Evolutionary conservation across 2,888 invertebrate genomes (phyloP), one percentile per base, ranked within the genome.

Genomic region (Epinotia bilunana): DNA sequence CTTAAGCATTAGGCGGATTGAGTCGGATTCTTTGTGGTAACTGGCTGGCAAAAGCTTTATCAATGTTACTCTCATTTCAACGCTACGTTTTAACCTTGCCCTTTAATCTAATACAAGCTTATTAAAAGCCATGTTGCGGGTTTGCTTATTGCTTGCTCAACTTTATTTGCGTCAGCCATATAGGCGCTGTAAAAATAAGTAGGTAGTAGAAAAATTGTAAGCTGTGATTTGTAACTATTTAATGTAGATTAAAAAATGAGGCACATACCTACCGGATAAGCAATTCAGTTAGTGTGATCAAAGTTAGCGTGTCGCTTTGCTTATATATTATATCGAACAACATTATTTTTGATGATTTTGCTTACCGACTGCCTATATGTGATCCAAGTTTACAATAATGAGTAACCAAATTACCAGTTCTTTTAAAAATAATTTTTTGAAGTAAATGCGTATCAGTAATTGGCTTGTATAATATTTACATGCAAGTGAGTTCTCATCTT

Each of bases 1-100:
- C 90, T 83, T 79, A 92, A 92, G 92, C 92, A 83, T 85, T 86
- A 85, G 73, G 79, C 76, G 73, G 16, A 76, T 73, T 77, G 73
- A 76, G 70, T 74, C 39, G 43, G 16, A 65, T 58, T 60, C 13
- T 53, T 43, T 60, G 70, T 75, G 75, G 55, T 43, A 60, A 65
- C 18, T 67, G 74, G 65, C 61, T 72, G 57, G 72, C 75, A 67
- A 18, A 75, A 75, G 75, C 75, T 67, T 43, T 13, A 67, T 65
- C 23, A 49, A 61, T 62, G 46, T 55, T 71, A 12, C 57, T 57
- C 11, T 67, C 33, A 7, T 49, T 28, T 57, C 46, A 65, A 61
- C 20, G 55, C 55, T 61, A 23, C 67, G 4, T 43, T 67, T 58
- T 3, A 64, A 23, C 53, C 67, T 57, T 60, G 39, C 53, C 5